Evolutionary conservation across 2,797 vertebrate genomes (phyloP).

Genomic region (Sebastes variabilis): DNA sequence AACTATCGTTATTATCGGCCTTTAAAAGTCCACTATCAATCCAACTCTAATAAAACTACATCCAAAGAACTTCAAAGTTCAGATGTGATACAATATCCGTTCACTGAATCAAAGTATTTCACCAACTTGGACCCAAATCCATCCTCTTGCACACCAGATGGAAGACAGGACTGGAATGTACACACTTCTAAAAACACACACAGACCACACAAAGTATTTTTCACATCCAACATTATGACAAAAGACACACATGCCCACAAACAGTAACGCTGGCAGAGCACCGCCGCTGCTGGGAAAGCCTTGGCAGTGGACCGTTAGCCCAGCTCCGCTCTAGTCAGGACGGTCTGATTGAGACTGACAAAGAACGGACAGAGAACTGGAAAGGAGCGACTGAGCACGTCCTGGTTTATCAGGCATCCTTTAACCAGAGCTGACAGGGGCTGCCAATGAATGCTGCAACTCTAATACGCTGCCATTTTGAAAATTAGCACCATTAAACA

Average conservation of each 20-base stretch:
- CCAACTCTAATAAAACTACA: too few relatives aligned
- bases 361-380: conserved; percentile 22
- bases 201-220: not conserved
- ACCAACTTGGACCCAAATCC: not conserved
- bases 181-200: not conserved
- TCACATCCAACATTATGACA: conserved; percentile 31
- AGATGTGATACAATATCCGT: not conserved
- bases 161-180: not conserved
- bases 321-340: conserved; percentile 11
- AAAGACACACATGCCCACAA: conserved; percentile 36
- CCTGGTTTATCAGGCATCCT: conserved; percentile 21
- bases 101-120: not conserved
- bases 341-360: conserved; percentile 45
- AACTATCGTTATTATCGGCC: too few relatives aligned
- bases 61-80: not conserved
- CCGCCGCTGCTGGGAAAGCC: conserved; percentile 28
- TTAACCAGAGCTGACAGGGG: conserved; percentile 40
- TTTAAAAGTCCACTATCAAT: too few relatives aligned
- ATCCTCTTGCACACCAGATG: not conserved
- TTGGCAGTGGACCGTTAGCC: conserved; percentile 49
- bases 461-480: conserved; percentile 51
- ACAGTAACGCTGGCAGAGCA: conserved; percentile 28
- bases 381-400: not conserved
- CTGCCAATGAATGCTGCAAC: conserved; percentile 38
- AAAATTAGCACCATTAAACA: conserved; percentile 62